Evolutionary conservation across 2,113 vertebrate genomes (phyloP).

Genomic region (Phylloscopus trochiloides): DNA sequence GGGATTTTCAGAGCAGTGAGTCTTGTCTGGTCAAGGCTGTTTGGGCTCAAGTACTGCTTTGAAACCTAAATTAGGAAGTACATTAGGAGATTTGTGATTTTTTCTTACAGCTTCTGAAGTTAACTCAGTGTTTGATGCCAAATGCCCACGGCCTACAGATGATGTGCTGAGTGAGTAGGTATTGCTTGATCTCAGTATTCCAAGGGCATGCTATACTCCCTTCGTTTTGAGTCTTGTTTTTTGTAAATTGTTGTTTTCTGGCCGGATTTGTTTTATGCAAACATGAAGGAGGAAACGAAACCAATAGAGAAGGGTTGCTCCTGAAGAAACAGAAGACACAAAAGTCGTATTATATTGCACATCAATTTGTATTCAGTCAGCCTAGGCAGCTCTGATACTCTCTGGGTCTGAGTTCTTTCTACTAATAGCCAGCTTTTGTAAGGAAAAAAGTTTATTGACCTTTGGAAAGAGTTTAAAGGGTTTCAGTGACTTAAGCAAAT

Average conservation of each 20-base stretch:
- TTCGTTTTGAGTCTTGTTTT: not conserved
- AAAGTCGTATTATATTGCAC: not conserved
- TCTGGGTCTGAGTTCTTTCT: not conserved
- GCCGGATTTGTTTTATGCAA: not conserved
- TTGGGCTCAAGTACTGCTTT: slow-evolving; percentile 40
- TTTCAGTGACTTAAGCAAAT: not conserved
- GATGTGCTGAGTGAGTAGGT: slow-evolving; percentile 13
- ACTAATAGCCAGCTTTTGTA: not conserved
- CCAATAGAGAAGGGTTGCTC: not conserved
- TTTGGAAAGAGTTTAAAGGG: slow-evolving; percentile 28
- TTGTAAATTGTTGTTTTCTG: not conserved
- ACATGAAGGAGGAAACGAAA: slow-evolving; percentile 4
- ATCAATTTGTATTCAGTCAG: slow-evolving; percentile 27
- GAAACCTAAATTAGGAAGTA: slow-evolving; percentile 49
- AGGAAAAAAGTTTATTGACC: not conserved
- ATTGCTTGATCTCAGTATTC: slow-evolving; percentile 24
- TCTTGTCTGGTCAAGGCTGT: not conserved
- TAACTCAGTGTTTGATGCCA: slow-evolving; percentile 14
- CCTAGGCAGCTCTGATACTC: slow-evolving; percentile 9
- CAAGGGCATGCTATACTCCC: not conserved
- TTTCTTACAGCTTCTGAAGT: slow-evolving; percentile 40
- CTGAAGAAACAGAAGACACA: not conserved
- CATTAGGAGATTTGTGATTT: not conserved
- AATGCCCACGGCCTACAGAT: not conserved
- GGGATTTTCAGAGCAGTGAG: slow-evolving; percentile 23